Conservation (phyloP, 2,888 invertebrate species). For the Altica lythri region DNA sequence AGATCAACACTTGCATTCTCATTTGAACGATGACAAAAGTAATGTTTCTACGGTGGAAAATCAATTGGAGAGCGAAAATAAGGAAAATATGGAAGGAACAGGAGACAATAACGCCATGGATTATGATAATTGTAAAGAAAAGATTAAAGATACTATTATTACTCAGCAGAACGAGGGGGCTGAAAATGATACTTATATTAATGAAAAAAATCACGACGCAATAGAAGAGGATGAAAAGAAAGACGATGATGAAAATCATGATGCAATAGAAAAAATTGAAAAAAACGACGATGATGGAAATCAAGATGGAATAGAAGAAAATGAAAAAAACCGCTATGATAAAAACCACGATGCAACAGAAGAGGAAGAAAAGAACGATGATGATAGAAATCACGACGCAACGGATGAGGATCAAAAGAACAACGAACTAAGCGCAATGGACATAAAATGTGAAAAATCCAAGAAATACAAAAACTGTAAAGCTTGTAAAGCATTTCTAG, state of each 20-base stretch:
- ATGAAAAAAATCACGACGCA: neutral
- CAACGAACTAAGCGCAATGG: too few species aligned
- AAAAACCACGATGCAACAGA: too few species aligned
- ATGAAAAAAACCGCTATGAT: too few species aligned
- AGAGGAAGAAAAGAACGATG: too few species aligned
- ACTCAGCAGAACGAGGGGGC: neutral
- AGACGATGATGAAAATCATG: neutral
- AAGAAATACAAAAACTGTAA: too few species aligned
- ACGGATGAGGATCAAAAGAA: too few species aligned
- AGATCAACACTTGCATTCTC: slow-evolving; percentile 1
- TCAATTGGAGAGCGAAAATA: neutral
- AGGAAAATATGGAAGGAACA: neutral
- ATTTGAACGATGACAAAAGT: neutral
- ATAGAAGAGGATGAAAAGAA: neutral
- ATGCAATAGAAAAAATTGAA: neutral
- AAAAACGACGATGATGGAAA: neutral
- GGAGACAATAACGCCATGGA: neutral
- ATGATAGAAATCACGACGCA: too few species aligned
- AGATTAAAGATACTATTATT: neutral
- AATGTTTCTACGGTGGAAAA: neutral
- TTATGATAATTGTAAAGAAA: neutral
- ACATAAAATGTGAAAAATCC: too few species aligned
- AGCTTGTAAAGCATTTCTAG: neutral
- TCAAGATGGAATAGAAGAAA: neutral
- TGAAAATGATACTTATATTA: neutral